phyloP scores from a whole-genome alignment of 2,888 invertebrate species.

The Graphium colonna region DNA sequence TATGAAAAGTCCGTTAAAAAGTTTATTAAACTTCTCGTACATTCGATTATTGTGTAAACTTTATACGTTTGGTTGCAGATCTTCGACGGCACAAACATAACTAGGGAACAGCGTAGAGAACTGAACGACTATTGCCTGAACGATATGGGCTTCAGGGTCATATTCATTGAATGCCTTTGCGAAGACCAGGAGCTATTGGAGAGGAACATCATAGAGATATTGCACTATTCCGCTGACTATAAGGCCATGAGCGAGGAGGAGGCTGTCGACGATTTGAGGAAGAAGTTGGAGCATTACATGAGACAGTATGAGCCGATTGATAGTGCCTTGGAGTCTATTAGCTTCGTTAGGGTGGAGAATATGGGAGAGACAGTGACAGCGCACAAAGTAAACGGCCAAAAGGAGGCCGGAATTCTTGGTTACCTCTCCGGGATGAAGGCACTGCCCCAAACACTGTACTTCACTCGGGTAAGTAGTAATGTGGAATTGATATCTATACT shows the following conservation, averaged over 20 bases:
- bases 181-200: conserved; percentile 83
- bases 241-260: conserved; percentile 87
- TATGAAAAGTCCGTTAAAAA: no score
- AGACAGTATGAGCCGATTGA: conserved; percentile 89
- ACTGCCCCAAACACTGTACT: conserved; percentile 91
- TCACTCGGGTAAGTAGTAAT: conserved; percentile 87
- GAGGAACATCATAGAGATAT: conserved; percentile 83
- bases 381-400: conserved; percentile 86
- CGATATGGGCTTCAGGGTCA: conserved; percentile 89
- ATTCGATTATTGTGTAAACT: no score
- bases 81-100: conserved; percentile 96
- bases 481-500: no score
- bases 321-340: conserved; percentile 77
- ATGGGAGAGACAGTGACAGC: conserved; percentile 85
- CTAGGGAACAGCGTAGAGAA: conserved; percentile 88
- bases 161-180: conserved; percentile 96
- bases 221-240: conserved; percentile 93
- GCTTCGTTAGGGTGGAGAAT: conserved; percentile 70
- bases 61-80: conserved; percentile 79
- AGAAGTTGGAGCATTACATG: conserved; percentile 91
- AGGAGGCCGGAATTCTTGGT: conserved; percentile 91
- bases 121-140: conserved; percentile 86
- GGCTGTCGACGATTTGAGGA: conserved; percentile 89
- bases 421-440: conserved; percentile 93
- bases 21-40: no score